Evolutionary conservation across 2,113 vertebrate species (phyloP).

Genomic region (Actenoides hombroni): DNA sequence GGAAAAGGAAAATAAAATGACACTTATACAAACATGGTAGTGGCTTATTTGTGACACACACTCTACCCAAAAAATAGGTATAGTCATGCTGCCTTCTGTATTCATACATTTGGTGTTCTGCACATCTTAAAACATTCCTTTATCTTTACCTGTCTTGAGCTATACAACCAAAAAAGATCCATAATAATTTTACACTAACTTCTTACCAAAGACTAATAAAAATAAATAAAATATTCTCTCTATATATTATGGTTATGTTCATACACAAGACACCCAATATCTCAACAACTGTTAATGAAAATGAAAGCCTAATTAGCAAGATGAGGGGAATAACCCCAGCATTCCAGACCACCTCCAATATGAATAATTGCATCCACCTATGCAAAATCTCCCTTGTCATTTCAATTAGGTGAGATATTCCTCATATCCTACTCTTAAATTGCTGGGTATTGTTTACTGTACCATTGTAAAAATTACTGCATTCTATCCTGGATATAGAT

Average conservation of each 20-base stretch:
- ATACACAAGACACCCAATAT: not conserved
- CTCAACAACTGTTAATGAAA: conserved; percentile 58
- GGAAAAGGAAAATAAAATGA: not conserved
- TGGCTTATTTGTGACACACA: not conserved
- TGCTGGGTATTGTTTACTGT: conserved; percentile 2
- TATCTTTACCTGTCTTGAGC: not conserved
- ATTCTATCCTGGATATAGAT: not conserved
- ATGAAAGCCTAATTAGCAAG: conserved; percentile 67
- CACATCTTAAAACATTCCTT: not conserved
- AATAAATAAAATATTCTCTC: not conserved
- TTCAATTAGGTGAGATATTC: conserved; percentile 56
- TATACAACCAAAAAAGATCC: not conserved
- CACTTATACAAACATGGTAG: not conserved
- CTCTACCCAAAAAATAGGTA: not conserved
- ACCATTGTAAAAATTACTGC: not conserved
- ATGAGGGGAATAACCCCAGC: conserved; percentile 51
- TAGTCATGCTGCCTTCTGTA: not conserved
- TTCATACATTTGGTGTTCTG: not conserved
- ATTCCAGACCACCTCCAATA: conserved; percentile 36
- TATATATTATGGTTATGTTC: not conserved
- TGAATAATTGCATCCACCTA: conserved; percentile 58
- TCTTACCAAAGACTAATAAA: not conserved
- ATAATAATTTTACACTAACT: not conserved
- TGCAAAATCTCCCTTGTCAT: conserved; percentile 49
- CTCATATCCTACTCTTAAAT: conserved; percentile 41